phyloP scores from a whole-genome alignment of 2,113 vertebrate species.

The Gallinago paraguaiae region DNA sequence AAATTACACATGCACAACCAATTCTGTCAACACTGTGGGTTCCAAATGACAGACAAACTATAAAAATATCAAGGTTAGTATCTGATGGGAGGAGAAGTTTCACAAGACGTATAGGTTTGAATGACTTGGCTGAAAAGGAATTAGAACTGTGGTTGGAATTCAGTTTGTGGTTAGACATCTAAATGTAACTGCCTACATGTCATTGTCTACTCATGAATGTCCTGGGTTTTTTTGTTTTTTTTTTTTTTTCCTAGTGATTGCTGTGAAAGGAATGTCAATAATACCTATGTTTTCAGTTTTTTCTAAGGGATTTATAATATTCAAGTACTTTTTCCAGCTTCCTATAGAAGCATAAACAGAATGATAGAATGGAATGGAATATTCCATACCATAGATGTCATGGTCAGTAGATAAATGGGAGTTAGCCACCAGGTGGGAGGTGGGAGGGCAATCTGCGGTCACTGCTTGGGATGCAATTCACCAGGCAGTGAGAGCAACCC shows the following conservation, averaged over 20 bases:
- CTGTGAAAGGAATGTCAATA: not conserved
- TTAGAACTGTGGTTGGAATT: rapidly evolving
- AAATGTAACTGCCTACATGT: not conserved
- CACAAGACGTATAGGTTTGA: not conserved
- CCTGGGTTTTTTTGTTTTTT: not conserved
- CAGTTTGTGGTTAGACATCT: not conserved
- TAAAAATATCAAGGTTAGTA: not conserved
- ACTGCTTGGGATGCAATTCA: not conserved
- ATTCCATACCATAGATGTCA: not conserved
- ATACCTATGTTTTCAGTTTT: not conserved
- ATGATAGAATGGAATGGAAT: not conserved
- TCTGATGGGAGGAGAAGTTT: not conserved
- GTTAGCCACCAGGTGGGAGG: not conserved
- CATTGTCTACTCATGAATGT: not conserved
- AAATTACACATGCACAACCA: not conserved
- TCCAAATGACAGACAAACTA: not conserved
- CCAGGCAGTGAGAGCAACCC: not conserved
- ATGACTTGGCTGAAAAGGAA: not conserved
- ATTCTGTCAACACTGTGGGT: not conserved
- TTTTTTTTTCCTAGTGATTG: not conserved
- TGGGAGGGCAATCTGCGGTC: not conserved
- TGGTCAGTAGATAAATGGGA: not conserved
- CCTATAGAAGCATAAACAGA: not conserved
- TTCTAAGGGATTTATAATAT: not conserved
- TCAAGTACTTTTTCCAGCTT: not conserved